Conservation (phyloP, 1,140 invertebrate species). For the Drosophila tropicalis region DNA sequence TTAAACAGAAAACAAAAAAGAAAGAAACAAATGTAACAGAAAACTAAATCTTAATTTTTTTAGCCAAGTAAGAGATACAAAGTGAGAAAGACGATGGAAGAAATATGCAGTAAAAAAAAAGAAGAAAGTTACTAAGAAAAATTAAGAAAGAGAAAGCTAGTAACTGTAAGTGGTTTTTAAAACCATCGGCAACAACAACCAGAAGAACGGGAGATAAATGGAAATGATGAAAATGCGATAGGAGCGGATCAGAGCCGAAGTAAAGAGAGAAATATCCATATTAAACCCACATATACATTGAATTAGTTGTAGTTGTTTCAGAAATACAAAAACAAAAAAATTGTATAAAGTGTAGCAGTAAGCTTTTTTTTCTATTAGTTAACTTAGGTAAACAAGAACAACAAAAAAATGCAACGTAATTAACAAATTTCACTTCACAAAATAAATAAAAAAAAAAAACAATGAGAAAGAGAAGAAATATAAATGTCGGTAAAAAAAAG, state of each 20-base stretch:
- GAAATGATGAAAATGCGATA: neutral
- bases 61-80: slow-evolving; percentile 35
- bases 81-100: neutral
- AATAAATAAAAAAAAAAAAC: slow-evolving; percentile 26
- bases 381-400: slow-evolving; percentile 40
- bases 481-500: slow-evolving; percentile 3
- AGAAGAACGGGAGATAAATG: slow-evolving; percentile 10
- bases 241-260: slow-evolving; percentile 13
- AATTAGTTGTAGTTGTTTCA: slow-evolving; percentile 72
- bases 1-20: slow-evolving; percentile 51
- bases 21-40: slow-evolving; percentile 27
- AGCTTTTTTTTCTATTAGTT: slow-evolving; percentile 51
- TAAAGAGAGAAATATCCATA: slow-evolving; percentile 44
- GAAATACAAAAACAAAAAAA: slow-evolving; percentile 35
- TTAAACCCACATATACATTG: slow-evolving; percentile 51
- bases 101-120: neutral
- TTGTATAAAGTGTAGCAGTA: slow-evolving; percentile 52
- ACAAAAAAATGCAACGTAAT: slow-evolving; percentile 61
- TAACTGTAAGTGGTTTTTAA: slow-evolving; percentile 62
- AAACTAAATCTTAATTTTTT: slow-evolving; percentile 62
- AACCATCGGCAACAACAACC: slow-evolving; percentile 49
- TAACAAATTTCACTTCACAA: slow-evolving; percentile 62
- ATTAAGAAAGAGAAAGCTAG: slow-evolving; percentile 6
- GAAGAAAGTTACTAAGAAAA: slow-evolving; percentile 34
- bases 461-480: slow-evolving; percentile 13